Conservation (phyloP, 2,797 vertebrate genomes). For the Pelobates cultripes region DNA sequence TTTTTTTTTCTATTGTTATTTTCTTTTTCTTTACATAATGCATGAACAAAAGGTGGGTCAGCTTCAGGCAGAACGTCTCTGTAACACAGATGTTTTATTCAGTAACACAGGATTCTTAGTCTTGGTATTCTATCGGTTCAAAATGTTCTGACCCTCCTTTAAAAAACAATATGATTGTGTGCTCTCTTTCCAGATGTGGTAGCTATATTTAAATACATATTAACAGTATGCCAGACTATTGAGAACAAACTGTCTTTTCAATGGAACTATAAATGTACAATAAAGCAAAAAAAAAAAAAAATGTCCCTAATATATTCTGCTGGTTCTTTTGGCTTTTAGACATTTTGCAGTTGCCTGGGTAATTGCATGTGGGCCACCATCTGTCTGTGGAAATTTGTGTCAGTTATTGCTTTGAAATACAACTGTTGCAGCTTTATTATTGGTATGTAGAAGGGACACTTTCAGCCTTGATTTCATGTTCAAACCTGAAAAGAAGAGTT, state of each 20-base stretch:
- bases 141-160: too few species aligned
- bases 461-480: constrained; percentile 5
- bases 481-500: constrained; percentile 13
- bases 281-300: background rate
- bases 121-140: too few species aligned
- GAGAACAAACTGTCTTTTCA: constrained; percentile 8
- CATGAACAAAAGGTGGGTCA: too few species aligned
- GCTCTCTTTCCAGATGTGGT: background rate
- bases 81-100: too few species aligned
- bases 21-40: too few species aligned
- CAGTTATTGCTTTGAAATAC: constrained; percentile 56
- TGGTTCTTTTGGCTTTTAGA: constrained; percentile 48
- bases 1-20: too few species aligned
- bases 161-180: too few species aligned
- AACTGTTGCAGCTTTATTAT: constrained; percentile 38
- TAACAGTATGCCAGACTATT: background rate
- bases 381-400: constrained; percentile 55
- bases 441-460: constrained; percentile 12
- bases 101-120: too few species aligned
- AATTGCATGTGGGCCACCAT: constrained; percentile 22
- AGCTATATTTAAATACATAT: constrained; percentile 29
- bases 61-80: too few species aligned
- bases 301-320: constrained; percentile 35
- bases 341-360: constrained; percentile 31
- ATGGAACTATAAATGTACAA: constrained; percentile 22